These are phyloP conservation scores for Mycogona germanica DNA, from an alignment of 2,888 invertebrate genomes.

Conservation along the genomic window DNA sequence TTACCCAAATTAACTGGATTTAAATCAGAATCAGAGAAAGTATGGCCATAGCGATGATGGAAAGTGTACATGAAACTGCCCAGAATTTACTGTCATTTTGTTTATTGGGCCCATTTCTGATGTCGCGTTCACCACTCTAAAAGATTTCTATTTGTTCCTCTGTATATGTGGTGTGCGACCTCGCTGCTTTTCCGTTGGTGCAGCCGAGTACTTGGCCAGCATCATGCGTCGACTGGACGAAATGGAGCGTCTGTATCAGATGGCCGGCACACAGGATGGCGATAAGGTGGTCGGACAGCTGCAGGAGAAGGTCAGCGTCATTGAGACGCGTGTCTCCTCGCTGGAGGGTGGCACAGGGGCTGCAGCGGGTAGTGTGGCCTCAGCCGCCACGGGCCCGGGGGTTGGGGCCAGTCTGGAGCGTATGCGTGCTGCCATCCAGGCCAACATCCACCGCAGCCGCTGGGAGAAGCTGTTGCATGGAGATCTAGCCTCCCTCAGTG, in stretches of 20 bases:
- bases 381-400: background rate
- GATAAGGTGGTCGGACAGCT: slow-evolving; percentile 8
- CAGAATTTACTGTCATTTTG: too few relatives aligned
- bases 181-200: background rate
- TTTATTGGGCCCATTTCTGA: too few relatives aligned
- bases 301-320: slow-evolving; percentile 15
- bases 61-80: too few relatives aligned
- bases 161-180: background rate
- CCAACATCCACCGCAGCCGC: slow-evolving; percentile 10
- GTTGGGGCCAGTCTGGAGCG: slow-evolving; percentile 18
- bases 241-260: background rate
- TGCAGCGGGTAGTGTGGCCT: background rate
- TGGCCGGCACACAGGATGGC: background rate
- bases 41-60: too few relatives aligned
- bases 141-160: too few relatives aligned
- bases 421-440: slow-evolving; percentile 12
- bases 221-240: slow-evolving; percentile 4
- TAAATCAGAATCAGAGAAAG: too few relatives aligned
- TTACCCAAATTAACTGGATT: too few relatives aligned
- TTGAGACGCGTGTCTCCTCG: slow-evolving; percentile 15
- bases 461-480: slow-evolving; percentile 18
- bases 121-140: too few relatives aligned
- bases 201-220: slow-evolving; percentile 6
- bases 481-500: slow-evolving; percentile 19
- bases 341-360: slow-evolving; percentile 11